Base-by-base conservation (phyloP, 2,797 vertebrate species). In the Gambelia wislizenii region DNA sequence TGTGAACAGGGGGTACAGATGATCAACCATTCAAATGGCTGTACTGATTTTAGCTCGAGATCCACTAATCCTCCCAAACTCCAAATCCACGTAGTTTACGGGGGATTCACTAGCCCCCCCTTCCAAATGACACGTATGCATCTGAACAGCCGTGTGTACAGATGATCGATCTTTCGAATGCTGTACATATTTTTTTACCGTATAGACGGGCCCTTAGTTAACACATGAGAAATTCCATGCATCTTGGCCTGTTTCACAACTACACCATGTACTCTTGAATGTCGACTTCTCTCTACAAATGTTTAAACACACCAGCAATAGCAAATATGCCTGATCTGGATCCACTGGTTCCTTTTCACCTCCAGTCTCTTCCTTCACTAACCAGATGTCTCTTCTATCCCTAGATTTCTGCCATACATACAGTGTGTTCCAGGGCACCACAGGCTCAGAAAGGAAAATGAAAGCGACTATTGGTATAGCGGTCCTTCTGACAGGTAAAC, bases 401-500 rank as follows among this genome's bases (percentile, higher is more conserved):
- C 78, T 76, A 89, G 88, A 64, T 89, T 86, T 33, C 44, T 16
- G n/a, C 78, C 64, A 27, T 18, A 16, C 27, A 16, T 12, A n/a
- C 5, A 2, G 56, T 1, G 67, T 49, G 42, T 83, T 13, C 77
- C 76, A 81, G 13, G 30, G 1, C 25, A 16, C 33, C 25, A 16
- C 33, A 74, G 52, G 8, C 39, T 6, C 42, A 0, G 2, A 49
- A 33, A 20, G 3, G 27, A 89, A 89, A 93, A 97, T 97, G 97
- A 97, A 97, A 39, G 95, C 96, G 47, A 89, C 87, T 30, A 6
- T 97, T 0, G 13, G 95, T 93, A 91, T 97, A 0, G 81, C 95
- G 76, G 90, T 97, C 88, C 92, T 97, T 84, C 91, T 97, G 91
- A 94, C 97, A 97, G 97, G 97, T 97, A 97, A 84, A 36, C 49